Percentiles rank a stretch among this genome's conserved stretches.
These are phyloP conservation scores for Tenthredo notha DNA, from an alignment of 2,888 invertebrate species.

Conservation along the genomic window DNA sequence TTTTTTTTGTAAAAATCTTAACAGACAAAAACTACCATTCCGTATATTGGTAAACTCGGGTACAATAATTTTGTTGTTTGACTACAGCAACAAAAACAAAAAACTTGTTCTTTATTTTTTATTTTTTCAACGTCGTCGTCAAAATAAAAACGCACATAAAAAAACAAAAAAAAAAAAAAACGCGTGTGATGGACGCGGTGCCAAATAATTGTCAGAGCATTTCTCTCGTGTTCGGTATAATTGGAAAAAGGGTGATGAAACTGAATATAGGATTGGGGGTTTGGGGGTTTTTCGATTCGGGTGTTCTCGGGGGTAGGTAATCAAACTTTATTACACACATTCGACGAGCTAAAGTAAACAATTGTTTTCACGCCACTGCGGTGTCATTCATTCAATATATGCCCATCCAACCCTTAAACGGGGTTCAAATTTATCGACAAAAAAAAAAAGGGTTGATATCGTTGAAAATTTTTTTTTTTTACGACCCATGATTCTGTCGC, in stretches of 20 bases:
- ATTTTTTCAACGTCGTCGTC: no score
- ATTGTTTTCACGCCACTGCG: background rate
- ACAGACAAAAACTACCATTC: no score
- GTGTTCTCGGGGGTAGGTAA: background rate
- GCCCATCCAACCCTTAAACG: background rate
- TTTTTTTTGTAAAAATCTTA: no score
- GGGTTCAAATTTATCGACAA: background rate
- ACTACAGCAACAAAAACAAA: no score
- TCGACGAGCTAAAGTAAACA: conserved; percentile 9
- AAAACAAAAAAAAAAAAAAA: background rate
- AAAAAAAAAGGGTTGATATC: background rate
- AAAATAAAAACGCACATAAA: background rate
- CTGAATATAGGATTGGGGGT: background rate
- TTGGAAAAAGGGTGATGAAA: conserved; percentile 27
- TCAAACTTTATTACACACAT: conserved; percentile 19
- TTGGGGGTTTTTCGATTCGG: background rate
- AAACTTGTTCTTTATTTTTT: no score
- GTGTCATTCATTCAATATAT: conserved; percentile 6
- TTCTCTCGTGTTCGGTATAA: conserved; percentile 22
- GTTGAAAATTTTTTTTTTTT: no score
- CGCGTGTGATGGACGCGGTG: background rate
- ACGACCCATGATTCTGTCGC: no score
- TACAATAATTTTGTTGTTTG: background rate
- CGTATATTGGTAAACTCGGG: no score
- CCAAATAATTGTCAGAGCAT: conserved; percentile 26